phyloP scores from a whole-genome alignment of 2,797 vertebrate genomes.

The Scleropages formosus region DNA sequence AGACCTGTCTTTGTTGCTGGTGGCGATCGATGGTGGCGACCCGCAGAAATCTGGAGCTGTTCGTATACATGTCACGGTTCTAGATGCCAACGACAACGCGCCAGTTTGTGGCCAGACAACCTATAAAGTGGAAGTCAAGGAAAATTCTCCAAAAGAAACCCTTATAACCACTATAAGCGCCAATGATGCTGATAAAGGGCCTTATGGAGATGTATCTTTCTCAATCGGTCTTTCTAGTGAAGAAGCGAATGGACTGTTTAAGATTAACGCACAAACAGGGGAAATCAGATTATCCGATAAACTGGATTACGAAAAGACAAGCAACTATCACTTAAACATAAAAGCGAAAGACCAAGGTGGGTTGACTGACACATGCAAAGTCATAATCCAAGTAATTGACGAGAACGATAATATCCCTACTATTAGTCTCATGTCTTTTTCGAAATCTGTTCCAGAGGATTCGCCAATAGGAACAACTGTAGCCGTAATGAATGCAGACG shows the following conservation, averaged over 20 bases:
- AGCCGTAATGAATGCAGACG: slow-evolving; percentile 60
- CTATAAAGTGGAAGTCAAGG: slow-evolving; percentile 47
- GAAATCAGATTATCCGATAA: slow-evolving; percentile 39
- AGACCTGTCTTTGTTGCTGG: slow-evolving; percentile 24
- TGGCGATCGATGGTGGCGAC: slow-evolving; percentile 9
- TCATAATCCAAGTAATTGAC: slow-evolving; percentile 65
- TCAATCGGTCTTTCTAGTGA: slow-evolving; percentile 41
- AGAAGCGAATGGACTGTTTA: slow-evolving; percentile 15
- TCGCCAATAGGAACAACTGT: too few species aligned
- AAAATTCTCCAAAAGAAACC: slow-evolving; percentile 44
- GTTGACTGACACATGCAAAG: slow-evolving; percentile 55
- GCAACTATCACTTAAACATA: slow-evolving; percentile 58
- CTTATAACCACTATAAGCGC: slow-evolving; percentile 50
- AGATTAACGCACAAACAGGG: slow-evolving; percentile 44
- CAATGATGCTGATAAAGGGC: slow-evolving; percentile 48
- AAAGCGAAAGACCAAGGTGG: slow-evolving; percentile 68
- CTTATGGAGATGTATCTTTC: slow-evolving; percentile 45
- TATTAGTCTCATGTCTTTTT: too few species aligned
- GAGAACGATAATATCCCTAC: slow-evolving; percentile 71
- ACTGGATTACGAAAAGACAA: slow-evolving; percentile 55
- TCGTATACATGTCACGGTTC: slow-evolving; percentile 48
- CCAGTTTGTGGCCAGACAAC: slow-evolving; percentile 54
- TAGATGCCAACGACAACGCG: slow-evolving; percentile 60
- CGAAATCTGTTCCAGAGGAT: too few species aligned
- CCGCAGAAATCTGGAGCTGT: slow-evolving; percentile 10